A percentile compares a stretch with the other conserved stretches of the same genome.
Conservation (phyloP, 2,797 vertebrate genomes). For the Phrynocephalus guinanensis region DNA sequence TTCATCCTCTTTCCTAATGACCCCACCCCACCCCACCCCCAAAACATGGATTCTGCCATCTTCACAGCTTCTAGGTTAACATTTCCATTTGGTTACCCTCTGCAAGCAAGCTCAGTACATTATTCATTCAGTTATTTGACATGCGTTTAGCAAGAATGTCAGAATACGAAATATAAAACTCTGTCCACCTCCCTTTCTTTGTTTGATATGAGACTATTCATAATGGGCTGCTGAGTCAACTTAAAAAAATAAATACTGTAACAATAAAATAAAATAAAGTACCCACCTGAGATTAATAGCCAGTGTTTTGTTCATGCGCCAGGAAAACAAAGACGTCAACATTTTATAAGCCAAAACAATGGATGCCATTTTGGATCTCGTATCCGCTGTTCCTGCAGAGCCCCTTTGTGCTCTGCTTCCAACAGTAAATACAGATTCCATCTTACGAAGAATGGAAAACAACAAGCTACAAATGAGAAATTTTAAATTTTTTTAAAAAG, state of each 20-base stretch:
- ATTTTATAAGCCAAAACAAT: conserved; percentile 75
- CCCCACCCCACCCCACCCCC: no score
- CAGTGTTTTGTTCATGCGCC: conserved; percentile 74
- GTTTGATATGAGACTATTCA: conserved; percentile 70
- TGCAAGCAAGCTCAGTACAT: no score
- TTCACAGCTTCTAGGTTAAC: neutral
- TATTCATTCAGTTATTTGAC: neutral
- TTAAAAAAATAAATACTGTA: conserved; percentile 68
- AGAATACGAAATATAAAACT: conserved; percentile 59
- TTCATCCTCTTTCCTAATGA: neutral
- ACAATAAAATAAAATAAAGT: conserved; percentile 45
- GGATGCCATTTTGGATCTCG: conserved; percentile 69
- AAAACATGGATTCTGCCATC: no score
- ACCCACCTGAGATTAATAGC: conserved; percentile 79
- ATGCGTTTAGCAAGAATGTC: neutral
- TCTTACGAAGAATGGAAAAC: conserved; percentile 73
- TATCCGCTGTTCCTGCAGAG: conserved; percentile 24
- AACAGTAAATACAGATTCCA: conserved; percentile 78
- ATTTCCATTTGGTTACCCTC: neutral
- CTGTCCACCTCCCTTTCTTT: conserved; percentile 72
- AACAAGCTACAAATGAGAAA: conserved; percentile 76
- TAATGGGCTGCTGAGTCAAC: conserved; percentile 76
- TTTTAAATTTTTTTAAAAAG: conserved; percentile 56
- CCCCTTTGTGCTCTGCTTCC: neutral
- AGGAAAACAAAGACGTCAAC: conserved; percentile 60